Conservation (phyloP, 2,888 invertebrate genomes). For the Hemistola chrysoprasaria region DNA sequence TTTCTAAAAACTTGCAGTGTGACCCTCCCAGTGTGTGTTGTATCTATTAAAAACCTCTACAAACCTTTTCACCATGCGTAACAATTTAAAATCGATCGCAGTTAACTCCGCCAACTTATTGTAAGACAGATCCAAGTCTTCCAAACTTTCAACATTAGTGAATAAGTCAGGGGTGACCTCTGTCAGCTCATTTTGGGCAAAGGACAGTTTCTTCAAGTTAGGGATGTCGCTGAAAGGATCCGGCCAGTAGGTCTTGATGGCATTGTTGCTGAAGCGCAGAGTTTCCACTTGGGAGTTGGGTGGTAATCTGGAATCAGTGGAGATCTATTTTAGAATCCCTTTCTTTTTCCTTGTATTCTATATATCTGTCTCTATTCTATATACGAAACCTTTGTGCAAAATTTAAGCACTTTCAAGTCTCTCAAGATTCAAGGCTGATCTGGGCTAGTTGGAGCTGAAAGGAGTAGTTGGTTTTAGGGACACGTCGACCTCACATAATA, state of each 20-base stretch:
- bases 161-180: conserved; percentile 72
- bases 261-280: conserved; percentile 66
- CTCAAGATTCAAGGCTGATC: no score
- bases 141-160: conserved; percentile 61
- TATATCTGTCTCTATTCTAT: no score
- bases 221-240: conserved; percentile 66
- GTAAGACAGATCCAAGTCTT: conserved; percentile 77
- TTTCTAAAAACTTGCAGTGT: no score
- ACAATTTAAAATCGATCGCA: conserved; percentile 59
- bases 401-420: no score
- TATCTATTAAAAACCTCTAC: no score
- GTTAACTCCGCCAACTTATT: conserved; percentile 71
- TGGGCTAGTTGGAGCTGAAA: no score
- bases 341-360: no score
- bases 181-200: conserved; percentile 72
- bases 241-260: conserved; percentile 71
- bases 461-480: no score
- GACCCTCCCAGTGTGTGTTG: no score
- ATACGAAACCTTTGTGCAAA: no score
- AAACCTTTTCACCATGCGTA: conserved; percentile 54
- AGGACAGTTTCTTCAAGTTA: conserved; percentile 65
- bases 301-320: conserved; percentile 60
- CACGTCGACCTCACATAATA: no score
- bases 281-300: conserved; percentile 66
- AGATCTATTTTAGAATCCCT: no score